Evolutionary conservation across 2,797 vertebrate species (phyloP), one percentile per base, ranked within the genome.

Genomic region (Argya squamiceps): DNA sequence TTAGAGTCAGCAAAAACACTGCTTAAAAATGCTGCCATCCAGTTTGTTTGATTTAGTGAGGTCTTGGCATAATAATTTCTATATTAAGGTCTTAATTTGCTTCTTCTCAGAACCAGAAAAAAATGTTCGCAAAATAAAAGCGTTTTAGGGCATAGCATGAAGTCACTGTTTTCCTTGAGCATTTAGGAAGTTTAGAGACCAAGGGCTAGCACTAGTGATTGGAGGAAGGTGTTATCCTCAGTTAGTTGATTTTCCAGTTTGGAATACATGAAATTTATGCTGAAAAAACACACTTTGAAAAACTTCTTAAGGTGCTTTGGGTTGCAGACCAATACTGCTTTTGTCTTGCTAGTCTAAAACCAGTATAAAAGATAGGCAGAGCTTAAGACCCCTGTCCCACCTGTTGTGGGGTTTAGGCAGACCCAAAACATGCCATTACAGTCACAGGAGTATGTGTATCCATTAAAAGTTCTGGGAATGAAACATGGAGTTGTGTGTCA

Each of bases 71-170:
- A 22, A 62, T 14, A n/a, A 9, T 43, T 87, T 65, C 32, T 74
- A 4, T 58, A 20, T 49, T 19, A 24, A 44, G 9, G 4, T 67
- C 24, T 49, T 84, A 50, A 78, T 82, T 80, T 79, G 2, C 16
- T 65, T 8, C 29, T 85, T 93, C 20, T 4, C 39, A 24, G 9
- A 70, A 69, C 27, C 29, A 0, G 20, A 84, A 84, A 76, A 2
- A 81, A 55, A 43, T 36, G 14, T n/a, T 87, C 77, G 60, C 1
- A 23, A 89, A 77, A 76, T 10, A 37, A 75, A 82, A 52, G 3
- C 18, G 8, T 69, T 89, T 91, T 69, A 30, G 26, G 5, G 2
- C 0, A 0, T 50, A 20, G 3, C 10, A 18, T 32, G 37, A 74
- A 59, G 27, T 18, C 0, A 0, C 4, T 17, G 7, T n/a, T 86